A percentile compares a stretch with the other conserved stretches of the same genome.
These are phyloP conservation scores for Rhegmatorhina hoffmannsi DNA, from an alignment of 2,113 vertebrate species.

Conservation along the genomic window DNA sequence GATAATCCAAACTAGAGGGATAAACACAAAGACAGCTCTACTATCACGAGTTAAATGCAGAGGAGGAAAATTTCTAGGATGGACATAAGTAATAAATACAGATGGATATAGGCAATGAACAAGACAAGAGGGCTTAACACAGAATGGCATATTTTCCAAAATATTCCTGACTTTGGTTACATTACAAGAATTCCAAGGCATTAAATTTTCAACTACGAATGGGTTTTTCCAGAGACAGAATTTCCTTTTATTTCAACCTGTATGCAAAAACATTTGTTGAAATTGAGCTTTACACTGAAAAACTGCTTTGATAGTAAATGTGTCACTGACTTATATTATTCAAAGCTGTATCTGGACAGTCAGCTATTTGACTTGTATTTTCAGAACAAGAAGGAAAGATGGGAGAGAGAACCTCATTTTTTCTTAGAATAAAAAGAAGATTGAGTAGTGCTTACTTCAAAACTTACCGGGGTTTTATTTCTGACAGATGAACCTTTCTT, in stretches of 20 bases:
- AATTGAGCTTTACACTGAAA: neutral
- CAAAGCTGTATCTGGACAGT: neutral
- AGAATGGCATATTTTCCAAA: neutral
- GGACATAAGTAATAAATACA: neutral
- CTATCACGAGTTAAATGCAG: neutral
- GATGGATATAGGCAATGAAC: neutral
- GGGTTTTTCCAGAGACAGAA: neutral
- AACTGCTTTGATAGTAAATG: neutral
- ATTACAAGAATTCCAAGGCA: neutral
- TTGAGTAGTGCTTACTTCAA: neutral
- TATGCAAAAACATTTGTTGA: neutral
- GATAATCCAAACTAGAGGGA: neutral
- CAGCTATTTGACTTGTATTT: neutral
- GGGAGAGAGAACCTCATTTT: neutral
- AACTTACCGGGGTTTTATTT: neutral
- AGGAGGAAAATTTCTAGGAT: neutral
- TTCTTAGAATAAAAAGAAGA: neutral
- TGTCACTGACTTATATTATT: neutral
- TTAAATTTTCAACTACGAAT: neutral
- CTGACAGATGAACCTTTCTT: neutral
- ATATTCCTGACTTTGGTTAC: neutral
- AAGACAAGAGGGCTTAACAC: neutral
- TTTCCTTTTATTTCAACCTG: neutral
- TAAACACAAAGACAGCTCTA: neutral
- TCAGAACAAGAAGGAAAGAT: neutral